Evolutionary conservation across 2,113 vertebrate genomes (phyloP), one percentile per base, ranked within the genome.

Genomic region (Ammodytes marinus): DNA sequence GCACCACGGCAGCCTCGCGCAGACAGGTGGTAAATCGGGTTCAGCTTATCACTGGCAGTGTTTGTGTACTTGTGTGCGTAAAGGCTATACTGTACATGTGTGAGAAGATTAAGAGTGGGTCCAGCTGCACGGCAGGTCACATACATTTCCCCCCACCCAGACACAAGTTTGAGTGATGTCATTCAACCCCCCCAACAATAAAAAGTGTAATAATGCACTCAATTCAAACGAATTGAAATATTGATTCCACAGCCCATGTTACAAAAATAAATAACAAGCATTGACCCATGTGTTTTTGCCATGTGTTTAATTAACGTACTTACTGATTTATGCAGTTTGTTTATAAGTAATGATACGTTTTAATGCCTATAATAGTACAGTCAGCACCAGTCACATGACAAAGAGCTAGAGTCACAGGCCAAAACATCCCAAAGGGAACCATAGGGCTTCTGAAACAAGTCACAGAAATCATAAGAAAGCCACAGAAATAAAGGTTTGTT

Each of bases 1-100:
- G 95, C 91, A 96, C 94, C 86, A 97, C 97, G 39, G 92, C 97
- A 39, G 95, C 97, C 81, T 99, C 98, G 53, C 96, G 98, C 83
- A 97, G 96, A 93, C 98, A 99, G 98, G 98, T 99, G 96, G 92
- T 94, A 17, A 12, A n/a, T 12, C 50, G 69, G 59, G 74, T 57
- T 80, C 67, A 45, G 53, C 0, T 35, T 49, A 39, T n/a, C 39
- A 9, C 3, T 54, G 64, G 17, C 43, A n/a, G n/a, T 79, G 43
- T 35, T 1, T 14, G 69, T 49, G 45, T 47, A 27, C 27, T 27
- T 27, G 27, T 27, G 27, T 27, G 27, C 27, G 27, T 27, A 27
- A 27, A 27, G 27, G 27, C 27, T 27, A 27, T 27, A 27, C 35
- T 77, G 61, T 37, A 5, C 17, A 73, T 71, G 77, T 42, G 73